Percentiles rank a stretch among this genome's conserved stretches.
Conservation (phyloP, 2,113 vertebrate species). For the Noturus placidus region DNA sequence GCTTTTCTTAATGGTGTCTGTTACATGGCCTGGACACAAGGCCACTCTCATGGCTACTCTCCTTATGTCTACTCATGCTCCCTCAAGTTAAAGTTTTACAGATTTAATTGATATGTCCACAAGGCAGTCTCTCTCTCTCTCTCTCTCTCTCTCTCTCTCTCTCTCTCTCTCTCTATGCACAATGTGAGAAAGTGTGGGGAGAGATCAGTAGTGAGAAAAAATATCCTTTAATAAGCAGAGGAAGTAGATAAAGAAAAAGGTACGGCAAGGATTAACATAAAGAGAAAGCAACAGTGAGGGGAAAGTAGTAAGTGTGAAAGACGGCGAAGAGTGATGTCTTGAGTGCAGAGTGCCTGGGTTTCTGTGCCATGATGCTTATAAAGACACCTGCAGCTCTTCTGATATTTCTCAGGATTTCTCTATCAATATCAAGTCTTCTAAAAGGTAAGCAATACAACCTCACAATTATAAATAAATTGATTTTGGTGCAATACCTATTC, state of each 20-base stretch:
- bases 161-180: slow-evolving; percentile 11
- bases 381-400: slow-evolving; percentile 50
- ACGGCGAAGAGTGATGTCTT: slow-evolving; percentile 57
- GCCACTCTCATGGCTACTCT: background rate
- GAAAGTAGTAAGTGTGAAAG: background rate
- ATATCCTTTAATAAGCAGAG: background rate
- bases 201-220: background rate
- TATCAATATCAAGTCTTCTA: slow-evolving; percentile 49
- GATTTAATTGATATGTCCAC: slow-evolving; percentile 69
- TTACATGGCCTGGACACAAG: slow-evolving; percentile 28
- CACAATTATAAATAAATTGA: background rate
- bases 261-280: background rate
- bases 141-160: slow-evolving; percentile 42
- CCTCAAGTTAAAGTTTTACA: slow-evolving; percentile 70
- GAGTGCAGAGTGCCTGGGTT: background rate
- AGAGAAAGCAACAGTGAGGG: background rate
- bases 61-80: slow-evolving; percentile 47
- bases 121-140: slow-evolving; percentile 54
- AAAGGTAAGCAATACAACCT: slow-evolving; percentile 63
- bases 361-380: slow-evolving; percentile 58
- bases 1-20: slow-evolving; percentile 17
- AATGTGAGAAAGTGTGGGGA: background rate
- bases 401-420: slow-evolving; percentile 51
- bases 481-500: background rate
- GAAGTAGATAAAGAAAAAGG: background rate